Conservation (phyloP, 35 echinoderm and acorn worm genomes). For the Lytechinus variegatus region DNA sequence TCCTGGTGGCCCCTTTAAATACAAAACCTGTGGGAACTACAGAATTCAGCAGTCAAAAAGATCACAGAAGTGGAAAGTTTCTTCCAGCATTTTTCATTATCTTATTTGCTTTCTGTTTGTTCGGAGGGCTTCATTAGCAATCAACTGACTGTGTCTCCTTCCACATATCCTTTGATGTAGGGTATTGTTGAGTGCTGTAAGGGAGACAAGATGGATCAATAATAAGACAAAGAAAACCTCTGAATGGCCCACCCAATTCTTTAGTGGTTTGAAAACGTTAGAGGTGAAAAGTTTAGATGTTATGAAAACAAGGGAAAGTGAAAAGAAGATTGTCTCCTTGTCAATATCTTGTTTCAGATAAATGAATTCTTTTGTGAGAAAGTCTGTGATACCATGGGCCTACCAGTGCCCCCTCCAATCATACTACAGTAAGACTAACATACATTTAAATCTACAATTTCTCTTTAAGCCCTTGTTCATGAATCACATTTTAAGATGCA, state of each 20-base stretch:
- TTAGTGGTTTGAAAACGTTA: background rate
- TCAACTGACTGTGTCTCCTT: background rate
- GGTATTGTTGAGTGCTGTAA: background rate
- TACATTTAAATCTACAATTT: too few species aligned
- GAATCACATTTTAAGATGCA: too few species aligned
- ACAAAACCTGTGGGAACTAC: too few species aligned
- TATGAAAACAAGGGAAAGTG: background rate
- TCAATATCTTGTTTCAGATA: background rate
- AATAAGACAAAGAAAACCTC: background rate
- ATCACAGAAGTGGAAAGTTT: background rate
- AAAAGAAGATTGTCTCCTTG: background rate
- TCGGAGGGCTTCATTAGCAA: background rate
- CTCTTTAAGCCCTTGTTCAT: too few species aligned
- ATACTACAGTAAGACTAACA: too few species aligned
- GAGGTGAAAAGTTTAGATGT: background rate
- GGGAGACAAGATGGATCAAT: constrained; percentile 10
- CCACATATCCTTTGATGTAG: background rate
- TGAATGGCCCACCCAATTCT: background rate
- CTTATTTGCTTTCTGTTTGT: background rate
- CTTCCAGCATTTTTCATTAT: background rate
- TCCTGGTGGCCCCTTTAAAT: too few species aligned
- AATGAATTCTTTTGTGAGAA: background rate
- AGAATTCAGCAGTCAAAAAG: background rate
- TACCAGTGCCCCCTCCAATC: too few species aligned
- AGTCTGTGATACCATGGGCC: too few species aligned